phyloP scores from a whole-genome alignment of 2,113 vertebrate genomes.

The Monopterus albus region DNA sequence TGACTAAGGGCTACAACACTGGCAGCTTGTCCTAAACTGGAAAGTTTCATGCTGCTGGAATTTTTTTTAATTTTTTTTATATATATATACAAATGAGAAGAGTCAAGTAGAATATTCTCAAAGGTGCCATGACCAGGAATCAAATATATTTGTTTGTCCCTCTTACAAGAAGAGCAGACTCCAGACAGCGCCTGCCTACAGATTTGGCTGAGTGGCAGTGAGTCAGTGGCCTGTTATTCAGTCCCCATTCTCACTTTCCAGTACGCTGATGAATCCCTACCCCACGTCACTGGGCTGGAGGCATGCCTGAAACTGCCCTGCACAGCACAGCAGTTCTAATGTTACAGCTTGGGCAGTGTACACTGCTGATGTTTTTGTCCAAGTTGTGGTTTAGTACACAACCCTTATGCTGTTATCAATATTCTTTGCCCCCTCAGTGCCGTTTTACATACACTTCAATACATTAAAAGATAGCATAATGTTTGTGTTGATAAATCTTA shows the following conservation, averaged over 20 bases:
- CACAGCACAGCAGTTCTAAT: constrained; percentile 48
- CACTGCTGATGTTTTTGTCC: constrained; percentile 39
- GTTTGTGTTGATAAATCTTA: background rate
- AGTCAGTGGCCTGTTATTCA: constrained; percentile 74
- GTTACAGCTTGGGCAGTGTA: constrained; percentile 48
- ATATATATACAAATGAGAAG: constrained; percentile 35
- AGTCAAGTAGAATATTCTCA: constrained; percentile 55
- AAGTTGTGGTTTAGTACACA: constrained; percentile 22
- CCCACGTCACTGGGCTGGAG: constrained; percentile 70
- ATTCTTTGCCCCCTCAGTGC: background rate
- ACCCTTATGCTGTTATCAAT: background rate
- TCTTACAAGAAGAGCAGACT: constrained; percentile 40
- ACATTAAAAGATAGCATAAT: background rate
- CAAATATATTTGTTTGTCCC: background rate
- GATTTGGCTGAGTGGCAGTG: constrained; percentile 65
- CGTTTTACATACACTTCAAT: background rate
- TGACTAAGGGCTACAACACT: constrained; percentile 40
- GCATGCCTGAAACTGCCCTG: constrained; percentile 60
- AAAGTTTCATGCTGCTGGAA: constrained; percentile 60
- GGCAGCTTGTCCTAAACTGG: constrained; percentile 57
- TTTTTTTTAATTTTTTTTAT: constrained; percentile 23
- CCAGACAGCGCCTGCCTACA: constrained; percentile 61
- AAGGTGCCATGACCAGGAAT: constrained; percentile 58
- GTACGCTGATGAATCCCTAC: constrained; percentile 69
- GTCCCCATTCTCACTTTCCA: constrained; percentile 74